Evolutionary conservation across 2,113 vertebrate genomes (phyloP).

Genomic region (Lamprologus lemairii): DNA sequence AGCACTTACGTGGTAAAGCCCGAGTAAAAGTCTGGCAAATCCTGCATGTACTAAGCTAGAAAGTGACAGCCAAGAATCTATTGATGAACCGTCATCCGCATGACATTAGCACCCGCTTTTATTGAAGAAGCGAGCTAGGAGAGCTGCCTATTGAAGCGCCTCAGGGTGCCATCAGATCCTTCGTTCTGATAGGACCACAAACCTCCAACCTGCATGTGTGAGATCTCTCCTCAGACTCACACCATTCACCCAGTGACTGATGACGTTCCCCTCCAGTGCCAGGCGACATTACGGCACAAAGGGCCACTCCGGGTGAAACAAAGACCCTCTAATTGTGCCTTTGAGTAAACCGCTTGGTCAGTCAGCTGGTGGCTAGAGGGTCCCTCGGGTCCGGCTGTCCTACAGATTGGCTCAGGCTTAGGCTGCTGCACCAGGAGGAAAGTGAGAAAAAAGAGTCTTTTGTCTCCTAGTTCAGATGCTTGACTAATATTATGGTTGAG

Average conservation of each 20-base stretch:
- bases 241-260: slow-evolving; percentile 63
- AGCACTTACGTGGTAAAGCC: not conserved
- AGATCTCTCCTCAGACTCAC: not conserved
- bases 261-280: slow-evolving; percentile 52
- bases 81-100: not conserved
- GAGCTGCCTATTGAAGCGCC: slow-evolving; percentile 15
- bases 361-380: slow-evolving; percentile 54
- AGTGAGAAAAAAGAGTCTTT: slow-evolving; percentile 6
- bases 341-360: slow-evolving; percentile 53
- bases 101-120: slow-evolving; percentile 6
- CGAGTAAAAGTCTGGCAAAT: not conserved
- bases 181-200: slow-evolving; percentile 9
- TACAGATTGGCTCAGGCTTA: slow-evolving; percentile 35
- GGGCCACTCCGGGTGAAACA: slow-evolving; percentile 60
- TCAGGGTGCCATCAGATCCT: slow-evolving; percentile 22
- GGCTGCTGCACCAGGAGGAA: not conserved
- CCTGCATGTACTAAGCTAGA: not conserved
- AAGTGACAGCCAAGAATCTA: not conserved
- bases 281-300: slow-evolving; percentile 50
- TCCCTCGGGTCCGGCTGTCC: slow-evolving; percentile 64
- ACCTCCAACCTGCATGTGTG: slow-evolving; percentile 26
- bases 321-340: slow-evolving; percentile 77
- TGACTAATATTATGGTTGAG: not conserved
- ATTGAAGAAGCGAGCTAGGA: not conserved
- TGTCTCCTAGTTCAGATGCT: not conserved